Evolutionary conservation across 1,140 invertebrate genomes (phyloP), one percentile per base, ranked within the genome.

Genomic region (Holcopasites calliopsidis): DNA sequence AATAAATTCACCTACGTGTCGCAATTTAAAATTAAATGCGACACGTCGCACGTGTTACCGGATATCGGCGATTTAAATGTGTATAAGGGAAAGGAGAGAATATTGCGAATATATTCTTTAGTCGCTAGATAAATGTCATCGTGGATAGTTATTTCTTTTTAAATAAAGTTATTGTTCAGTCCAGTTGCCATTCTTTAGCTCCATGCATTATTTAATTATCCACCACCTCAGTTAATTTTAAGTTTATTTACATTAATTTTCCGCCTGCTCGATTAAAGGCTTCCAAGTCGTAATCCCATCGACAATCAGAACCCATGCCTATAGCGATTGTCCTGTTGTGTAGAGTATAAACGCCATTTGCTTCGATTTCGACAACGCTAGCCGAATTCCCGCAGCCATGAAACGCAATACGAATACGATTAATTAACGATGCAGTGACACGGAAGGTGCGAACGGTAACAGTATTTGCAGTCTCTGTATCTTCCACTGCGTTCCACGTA

Each of bases 371-470:
- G 28, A 3, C 26, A 35, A 28, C 2, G n/a, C 28, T 18, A 28
- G 6, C 13, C 13, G 13, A 26, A 65, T 74, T 42, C 61, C 61
- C 61, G 28, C 61, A 52, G 65, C 54, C 54, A 58, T 49, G 64
- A 21, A 50, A 47, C 73, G 54, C 65, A 75, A 75, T 69, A n/a
- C n/a, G 62, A 75, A 75, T 75, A 75, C 52, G 73, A 69, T 69
- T 75, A 75, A 75, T 75, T 75, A 75, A 75, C 60, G 73, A 75
- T 42, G 52, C 54, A 50, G 23, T 69, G 64, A 69, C 23, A 69
- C 26, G 58, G 23, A 10, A 57, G 54, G 42, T 16, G 44, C 13
- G 40, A n/a, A 58, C n/a, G 23, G 4, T 65, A n/a, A n/a, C 50
- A 26, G 16, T 23, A 3, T 42, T n/a, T 33, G 18, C 18, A 10